Evolutionary conservation across 2,888 invertebrate genomes (phyloP).

Genomic region (Drosophila yooni): DNA sequence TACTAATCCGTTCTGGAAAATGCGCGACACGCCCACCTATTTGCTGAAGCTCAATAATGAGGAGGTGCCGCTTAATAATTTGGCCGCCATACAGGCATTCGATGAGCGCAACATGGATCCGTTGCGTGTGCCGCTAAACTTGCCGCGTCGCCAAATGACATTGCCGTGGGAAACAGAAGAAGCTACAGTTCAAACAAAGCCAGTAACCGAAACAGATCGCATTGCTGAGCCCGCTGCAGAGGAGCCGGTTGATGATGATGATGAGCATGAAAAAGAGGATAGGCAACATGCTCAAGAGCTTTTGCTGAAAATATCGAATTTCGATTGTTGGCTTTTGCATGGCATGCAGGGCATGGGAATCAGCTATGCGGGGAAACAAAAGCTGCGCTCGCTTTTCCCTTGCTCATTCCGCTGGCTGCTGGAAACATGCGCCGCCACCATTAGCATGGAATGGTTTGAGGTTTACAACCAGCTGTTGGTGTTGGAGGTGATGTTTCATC

Average conservation of each 20-base stretch:
- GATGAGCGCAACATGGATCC: constrained; percentile 80
- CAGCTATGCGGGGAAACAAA: constrained; percentile 51
- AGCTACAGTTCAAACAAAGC: constrained; percentile 8
- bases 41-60: constrained; percentile 40
- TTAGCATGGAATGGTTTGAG: constrained; percentile 74
- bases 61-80: constrained; percentile 33
- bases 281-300: constrained; percentile 1
- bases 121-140: constrained; percentile 47
- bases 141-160: constrained; percentile 72
- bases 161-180: neutral
- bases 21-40: constrained; percentile 32
- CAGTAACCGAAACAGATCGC: neutral
- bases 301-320: constrained; percentile 76
- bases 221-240: neutral
- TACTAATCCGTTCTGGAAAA: constrained; percentile 50
- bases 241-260: neutral
- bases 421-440: constrained; percentile 82
- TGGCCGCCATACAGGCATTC: constrained; percentile 71
- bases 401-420: constrained; percentile 83
- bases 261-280: constrained; percentile 2
- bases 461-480: constrained; percentile 82
- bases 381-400: constrained; percentile 76
- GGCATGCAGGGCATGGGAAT: constrained; percentile 55
- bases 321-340: constrained; percentile 83
- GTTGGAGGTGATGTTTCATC: constrained; percentile 81